phyloP scores from a whole-genome alignment of 2,113 vertebrate genomes.

The Athene cunicularia region DNA sequence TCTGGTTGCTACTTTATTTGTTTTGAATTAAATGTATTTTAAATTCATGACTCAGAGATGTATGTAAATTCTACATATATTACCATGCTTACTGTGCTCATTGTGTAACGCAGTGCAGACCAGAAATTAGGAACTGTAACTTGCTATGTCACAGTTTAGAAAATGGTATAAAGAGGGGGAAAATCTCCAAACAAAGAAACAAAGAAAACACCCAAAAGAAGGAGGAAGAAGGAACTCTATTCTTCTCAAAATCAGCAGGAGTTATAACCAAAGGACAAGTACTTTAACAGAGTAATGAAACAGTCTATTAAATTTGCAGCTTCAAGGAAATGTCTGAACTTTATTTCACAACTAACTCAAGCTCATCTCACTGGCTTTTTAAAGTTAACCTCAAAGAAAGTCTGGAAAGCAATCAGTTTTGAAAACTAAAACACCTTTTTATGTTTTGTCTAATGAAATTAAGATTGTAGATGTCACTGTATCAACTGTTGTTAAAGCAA shows the following conservation, averaged over 20 bases:
- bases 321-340: not conserved
- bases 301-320: slow-evolving; percentile 14
- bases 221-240: not conserved
- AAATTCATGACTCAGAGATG: slow-evolving; percentile 11
- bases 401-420: not conserved
- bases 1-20: not conserved
- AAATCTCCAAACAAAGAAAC: not conserved
- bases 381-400: not conserved
- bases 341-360: slow-evolving; percentile 11
- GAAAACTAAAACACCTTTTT: not conserved
- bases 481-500: not conserved
- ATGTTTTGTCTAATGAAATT: not conserved
- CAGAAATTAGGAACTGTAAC: not conserved
- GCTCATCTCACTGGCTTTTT: not conserved
- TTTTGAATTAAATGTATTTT: not conserved
- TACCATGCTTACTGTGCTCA: not conserved
- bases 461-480: not conserved
- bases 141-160: not conserved
- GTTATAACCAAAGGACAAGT: not conserved
- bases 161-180: not conserved
- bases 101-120: not conserved
- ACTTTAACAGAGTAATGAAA: not conserved
- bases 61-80: not conserved
- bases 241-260: not conserved
- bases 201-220: not conserved